Conservation (phyloP, 2,888 invertebrate species). For the Gisinianus flammeolus region DNA sequence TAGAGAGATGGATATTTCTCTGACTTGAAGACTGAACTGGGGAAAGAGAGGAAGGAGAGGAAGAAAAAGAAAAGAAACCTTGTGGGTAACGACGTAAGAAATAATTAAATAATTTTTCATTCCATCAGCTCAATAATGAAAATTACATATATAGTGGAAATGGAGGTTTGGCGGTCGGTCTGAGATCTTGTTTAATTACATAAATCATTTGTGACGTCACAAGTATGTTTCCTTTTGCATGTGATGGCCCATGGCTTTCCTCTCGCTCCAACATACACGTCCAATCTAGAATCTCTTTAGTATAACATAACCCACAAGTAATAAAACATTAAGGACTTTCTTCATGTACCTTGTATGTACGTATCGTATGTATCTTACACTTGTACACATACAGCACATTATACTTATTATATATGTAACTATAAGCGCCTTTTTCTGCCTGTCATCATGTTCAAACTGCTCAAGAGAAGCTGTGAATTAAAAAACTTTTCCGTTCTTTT, state of each 20-base stretch:
- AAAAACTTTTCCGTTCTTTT: background rate
- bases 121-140: slow-evolving; percentile 9
- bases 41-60: slow-evolving; percentile 3
- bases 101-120: slow-evolving; percentile 27
- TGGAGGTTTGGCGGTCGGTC: background rate
- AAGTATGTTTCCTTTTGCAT: background rate
- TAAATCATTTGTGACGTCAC: slow-evolving; percentile 17
- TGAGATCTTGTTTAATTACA: background rate
- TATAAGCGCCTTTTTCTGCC: background rate
- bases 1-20: too few species aligned
- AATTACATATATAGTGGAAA: background rate
- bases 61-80: background rate
- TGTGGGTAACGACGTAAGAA: background rate
- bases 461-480: background rate
- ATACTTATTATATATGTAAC: background rate
- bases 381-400: background rate
- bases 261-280: background rate
- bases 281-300: too few species aligned
- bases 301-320: background rate
- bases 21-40: too few species aligned
- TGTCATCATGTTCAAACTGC: background rate
- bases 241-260: background rate
- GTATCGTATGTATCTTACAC: too few species aligned
- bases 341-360: too few species aligned
- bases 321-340: background rate